Conservation (phyloP, 23 tunicate species). For the Pegea sp. region DNA sequence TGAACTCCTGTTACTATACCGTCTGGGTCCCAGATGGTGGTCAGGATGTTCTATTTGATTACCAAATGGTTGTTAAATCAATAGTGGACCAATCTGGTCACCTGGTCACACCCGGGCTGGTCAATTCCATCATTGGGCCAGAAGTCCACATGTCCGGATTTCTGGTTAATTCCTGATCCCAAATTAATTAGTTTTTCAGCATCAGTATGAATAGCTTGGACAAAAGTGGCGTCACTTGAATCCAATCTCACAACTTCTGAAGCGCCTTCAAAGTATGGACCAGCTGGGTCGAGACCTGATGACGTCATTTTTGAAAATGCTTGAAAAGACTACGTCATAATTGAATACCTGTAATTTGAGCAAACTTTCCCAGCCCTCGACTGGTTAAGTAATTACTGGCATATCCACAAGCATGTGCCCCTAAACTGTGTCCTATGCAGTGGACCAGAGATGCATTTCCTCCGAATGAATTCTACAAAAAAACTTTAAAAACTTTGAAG, state of each 20-base stretch:
- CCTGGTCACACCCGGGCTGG: slow-evolving; percentile 98
- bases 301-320: too few relatives aligned
- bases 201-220: slow-evolving; percentile 82
- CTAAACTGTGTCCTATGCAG: slow-evolving; percentile 96
- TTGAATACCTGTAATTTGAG: slow-evolving; percentile 33
- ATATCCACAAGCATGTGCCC: slow-evolving; percentile 86
- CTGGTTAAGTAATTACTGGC: slow-evolving; percentile 1
- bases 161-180: slow-evolving; percentile 51
- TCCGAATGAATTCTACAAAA: neutral
- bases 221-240: slow-evolving; percentile 60
- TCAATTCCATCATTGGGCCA: slow-evolving; percentile 92
- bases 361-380: slow-evolving; percentile 3
- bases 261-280: slow-evolving; percentile 57
- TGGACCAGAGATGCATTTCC: slow-evolving; percentile 5
- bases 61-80: too few relatives aligned
- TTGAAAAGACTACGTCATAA: too few relatives aligned
- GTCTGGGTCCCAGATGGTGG: slow-evolving; percentile 23
- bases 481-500: too few relatives aligned
- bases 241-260: slow-evolving; percentile 61
- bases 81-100: too few relatives aligned
- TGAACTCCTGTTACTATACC: slow-evolving; percentile 36
- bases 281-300: slow-evolving; percentile 91
- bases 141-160: slow-evolving; percentile 72
- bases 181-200: slow-evolving; percentile 43
- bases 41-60: slow-evolving; percentile 35